Evolutionary conservation across 2,888 invertebrate genomes (phyloP).

Genomic region (Asteroscopus sphinx): DNA sequence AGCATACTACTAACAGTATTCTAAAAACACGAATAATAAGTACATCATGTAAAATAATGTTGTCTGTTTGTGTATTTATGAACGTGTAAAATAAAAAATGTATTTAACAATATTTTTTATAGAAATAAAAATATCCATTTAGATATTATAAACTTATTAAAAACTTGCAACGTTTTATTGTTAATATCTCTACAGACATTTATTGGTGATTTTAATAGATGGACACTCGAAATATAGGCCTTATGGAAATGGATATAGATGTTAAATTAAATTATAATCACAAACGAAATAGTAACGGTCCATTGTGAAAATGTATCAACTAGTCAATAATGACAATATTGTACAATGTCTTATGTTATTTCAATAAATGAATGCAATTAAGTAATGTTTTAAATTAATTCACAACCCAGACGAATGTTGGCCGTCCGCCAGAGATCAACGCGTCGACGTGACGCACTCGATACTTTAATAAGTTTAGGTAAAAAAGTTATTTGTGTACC

Average conservation of each 20-base stretch:
- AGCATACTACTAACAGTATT: conserved; percentile 80
- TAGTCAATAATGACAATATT: conserved; percentile 67
- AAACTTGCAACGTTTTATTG: conserved; percentile 50
- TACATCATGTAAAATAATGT: conserved; percentile 61
- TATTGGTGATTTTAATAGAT: conserved; percentile 37
- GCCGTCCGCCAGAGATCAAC: neutral
- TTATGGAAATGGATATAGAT: conserved; percentile 57
- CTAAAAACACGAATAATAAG: conserved; percentile 72
- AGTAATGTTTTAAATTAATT: conserved; percentile 16
- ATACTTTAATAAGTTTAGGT: no score
- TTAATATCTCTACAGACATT: conserved; percentile 37
- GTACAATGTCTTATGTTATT: conserved; percentile 66
- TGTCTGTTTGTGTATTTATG: conserved; percentile 61
- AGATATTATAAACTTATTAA: conserved; percentile 35
- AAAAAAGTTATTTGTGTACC: no score
- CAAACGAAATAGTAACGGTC: conserved; percentile 65
- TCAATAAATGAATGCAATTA: conserved; percentile 68
- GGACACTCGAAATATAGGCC: conserved; percentile 60
- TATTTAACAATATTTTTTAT: conserved; percentile 66
- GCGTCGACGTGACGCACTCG: no score
- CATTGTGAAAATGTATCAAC: conserved; percentile 61
- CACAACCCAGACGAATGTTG: neutral
- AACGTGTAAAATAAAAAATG: conserved; percentile 68
- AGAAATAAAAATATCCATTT: conserved; percentile 53
- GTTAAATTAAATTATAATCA: conserved; percentile 61